A percentile compares a stretch with the other conserved stretches of the same genome.
Evolutionary conservation across 2,797 vertebrate genomes (phyloP).

Genomic region (Pangasius macronema): DNA sequence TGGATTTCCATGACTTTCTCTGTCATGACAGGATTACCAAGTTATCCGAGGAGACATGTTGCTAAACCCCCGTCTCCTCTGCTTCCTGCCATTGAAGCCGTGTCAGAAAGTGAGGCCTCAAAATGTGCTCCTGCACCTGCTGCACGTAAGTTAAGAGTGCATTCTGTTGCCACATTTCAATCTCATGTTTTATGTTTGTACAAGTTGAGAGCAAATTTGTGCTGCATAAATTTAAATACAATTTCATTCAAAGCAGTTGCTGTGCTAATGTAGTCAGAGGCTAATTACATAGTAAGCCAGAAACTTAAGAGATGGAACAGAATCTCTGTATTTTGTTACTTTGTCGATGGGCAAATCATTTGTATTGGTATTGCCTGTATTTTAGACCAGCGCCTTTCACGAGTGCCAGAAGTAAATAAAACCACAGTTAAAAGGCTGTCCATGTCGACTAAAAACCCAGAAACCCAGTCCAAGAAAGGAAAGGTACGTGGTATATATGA

Average conservation of each 20-base stretch:
- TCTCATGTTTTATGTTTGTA: neutral
- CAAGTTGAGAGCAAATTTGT: neutral
- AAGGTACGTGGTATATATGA: conserved; percentile 24
- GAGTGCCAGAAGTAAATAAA: conserved; percentile 80
- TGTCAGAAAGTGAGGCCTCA: conserved; percentile 47
- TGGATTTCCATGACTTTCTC: neutral
- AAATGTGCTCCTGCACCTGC: conserved; percentile 43
- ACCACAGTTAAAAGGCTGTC: conserved; percentile 84
- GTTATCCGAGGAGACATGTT: conserved; percentile 38
- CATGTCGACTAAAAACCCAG: conserved; percentile 75
- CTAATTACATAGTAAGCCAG: neutral
- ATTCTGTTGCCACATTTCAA: neutral
- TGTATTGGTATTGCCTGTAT: neutral
- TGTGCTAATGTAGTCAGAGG: neutral
- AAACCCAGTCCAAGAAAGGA: conserved; percentile 79
- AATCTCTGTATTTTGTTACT: neutral
- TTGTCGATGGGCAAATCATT: neutral
- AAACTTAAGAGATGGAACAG: neutral
- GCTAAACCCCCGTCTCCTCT: conserved; percentile 41
- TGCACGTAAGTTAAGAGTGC: conserved; percentile 33
- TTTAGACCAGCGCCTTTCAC: conserved; percentile 81
- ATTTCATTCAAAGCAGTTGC: neutral
- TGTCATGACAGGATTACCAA: conserved; percentile 19
- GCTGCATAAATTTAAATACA: neutral
- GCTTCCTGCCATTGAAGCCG: conserved; percentile 37